Base-by-base conservation (phyloP, 2,888 invertebrate genomes). In the Parascotia fuliginaria region DNA sequence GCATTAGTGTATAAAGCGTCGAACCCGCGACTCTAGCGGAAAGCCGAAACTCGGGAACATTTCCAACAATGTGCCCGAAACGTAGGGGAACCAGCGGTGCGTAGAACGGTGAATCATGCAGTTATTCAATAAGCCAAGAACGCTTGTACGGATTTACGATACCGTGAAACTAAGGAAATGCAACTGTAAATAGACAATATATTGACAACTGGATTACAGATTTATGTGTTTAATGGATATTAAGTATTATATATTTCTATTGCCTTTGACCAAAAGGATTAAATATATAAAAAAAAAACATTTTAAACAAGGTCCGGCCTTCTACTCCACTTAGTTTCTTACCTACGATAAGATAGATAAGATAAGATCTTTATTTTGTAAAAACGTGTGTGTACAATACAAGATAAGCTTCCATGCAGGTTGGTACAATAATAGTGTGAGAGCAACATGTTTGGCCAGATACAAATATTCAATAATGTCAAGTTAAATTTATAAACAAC, bases 111-210 rank as follows among this genome's bases (percentile, higher is more conserved):
- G 89, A 89, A 82, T 90, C 89, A 88, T 86, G 83, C 87, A 83
- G 81, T 87, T 87, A 89, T 90, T 89, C 85, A 87, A 89, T 90
- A 88, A 87, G 73, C 80, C 77, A 73, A 73, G 67, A 66, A 62
- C 71, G 59, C 65, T 66, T 75, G 75, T 78, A 66, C 75, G 75
- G 77, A 78, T 75, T 79, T 79, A 81, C 73, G 69, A 63, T 60
- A 71, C 81, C 77, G 76, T 79, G 73, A 76, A 75, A 74, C 60
- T 65, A 63, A 48, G 63, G 69, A 67, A 70, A 75, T 70, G 65
- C 67, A 61, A 55, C 58, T 70, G 44, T 45, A 46, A 37, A 41
- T 37, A 42, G 36, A 42, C 12, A 38, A 41, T 44, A 28, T 44
- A 50, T 50, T 44, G 40, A 40, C 12, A n/a, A 40, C 32, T 32